Percentiles rank a stretch among this genome's conserved stretches.
phyloP scores from a whole-genome alignment of 2,888 invertebrate genomes.

The Marasmarcha lunaedactyla region DNA sequence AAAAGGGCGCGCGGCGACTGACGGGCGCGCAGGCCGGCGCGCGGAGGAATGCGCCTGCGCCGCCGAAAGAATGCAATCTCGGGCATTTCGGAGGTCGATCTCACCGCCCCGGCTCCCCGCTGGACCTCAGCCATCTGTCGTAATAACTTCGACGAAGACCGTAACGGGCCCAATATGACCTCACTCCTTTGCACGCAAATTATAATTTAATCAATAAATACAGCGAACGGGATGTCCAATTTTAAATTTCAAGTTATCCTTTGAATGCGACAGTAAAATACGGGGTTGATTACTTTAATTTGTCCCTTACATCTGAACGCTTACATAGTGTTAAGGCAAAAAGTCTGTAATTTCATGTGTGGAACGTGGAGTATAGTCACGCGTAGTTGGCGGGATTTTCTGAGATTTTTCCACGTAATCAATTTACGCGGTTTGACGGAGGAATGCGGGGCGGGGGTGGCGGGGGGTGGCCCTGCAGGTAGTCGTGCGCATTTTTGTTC shows the following conservation, averaged over 20 bases:
- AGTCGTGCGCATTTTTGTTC: conserved; percentile 8
- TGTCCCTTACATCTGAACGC: conserved; percentile 27
- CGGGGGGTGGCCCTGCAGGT: conserved; percentile 26
- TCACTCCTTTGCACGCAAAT: conserved; percentile 46
- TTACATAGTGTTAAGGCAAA: conserved; percentile 39
- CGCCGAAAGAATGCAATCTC: conserved; percentile 72
- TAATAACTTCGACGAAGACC: conserved; percentile 65
- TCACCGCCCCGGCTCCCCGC: conserved; percentile 58
- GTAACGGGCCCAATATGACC: conserved; percentile 51
- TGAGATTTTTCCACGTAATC: conserved; percentile 61
- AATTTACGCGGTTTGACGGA: conserved; percentile 49
- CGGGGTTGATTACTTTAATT: conserved; percentile 34
- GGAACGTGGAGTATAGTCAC: conserved; percentile 18
- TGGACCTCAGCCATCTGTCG: conserved; percentile 63
- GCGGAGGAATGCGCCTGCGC: conserved; percentile 69
- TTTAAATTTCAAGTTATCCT: conserved; percentile 2
- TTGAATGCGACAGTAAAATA: conserved; percentile 30
- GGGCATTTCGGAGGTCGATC: conserved; percentile 71
- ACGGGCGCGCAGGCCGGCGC: conserved; percentile 61
- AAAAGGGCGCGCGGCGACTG: conserved; percentile 69
- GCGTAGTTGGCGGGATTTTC: conserved; percentile 50
- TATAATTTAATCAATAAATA: not conserved
- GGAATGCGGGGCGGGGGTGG: conserved; percentile 24
- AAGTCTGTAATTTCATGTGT: conserved; percentile 25
- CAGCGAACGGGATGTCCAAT: not conserved